A percentile compares a stretch with the other conserved stretches of the same genome.
These are phyloP conservation scores for Phasianus colchicus DNA, from an alignment of 2,113 vertebrate genomes.

Conservation along the genomic window DNA sequence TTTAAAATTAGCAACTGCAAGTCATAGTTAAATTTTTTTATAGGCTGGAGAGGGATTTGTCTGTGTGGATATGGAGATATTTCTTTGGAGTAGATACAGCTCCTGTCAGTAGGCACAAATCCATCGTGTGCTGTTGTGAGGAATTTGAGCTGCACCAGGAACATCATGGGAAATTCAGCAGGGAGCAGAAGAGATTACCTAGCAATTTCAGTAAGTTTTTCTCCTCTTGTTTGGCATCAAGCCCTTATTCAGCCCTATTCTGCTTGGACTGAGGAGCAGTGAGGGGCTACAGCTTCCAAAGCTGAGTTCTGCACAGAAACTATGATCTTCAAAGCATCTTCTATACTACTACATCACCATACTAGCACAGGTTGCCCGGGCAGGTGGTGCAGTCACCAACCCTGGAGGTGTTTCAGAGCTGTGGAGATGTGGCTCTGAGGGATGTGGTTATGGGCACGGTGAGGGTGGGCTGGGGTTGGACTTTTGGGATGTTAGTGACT, in stretches of 20 bases:
- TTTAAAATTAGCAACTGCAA: conserved; percentile 39
- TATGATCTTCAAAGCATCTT: not conserved
- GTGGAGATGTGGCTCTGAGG: too few species aligned
- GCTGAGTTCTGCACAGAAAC: not conserved
- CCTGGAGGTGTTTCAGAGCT: too few species aligned
- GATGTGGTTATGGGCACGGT: too few species aligned
- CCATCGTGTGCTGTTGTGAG: rapidly evolving
- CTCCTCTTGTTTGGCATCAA: not conserved
- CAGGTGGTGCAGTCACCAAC: too few species aligned
- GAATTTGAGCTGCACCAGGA: not conserved
- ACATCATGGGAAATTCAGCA: not conserved
- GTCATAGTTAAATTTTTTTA: not conserved
- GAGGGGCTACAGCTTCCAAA: not conserved
- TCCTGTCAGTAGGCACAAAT: not conserved
- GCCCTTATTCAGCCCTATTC: rapidly evolving
- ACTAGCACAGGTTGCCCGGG: too few species aligned
- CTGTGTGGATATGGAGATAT: not conserved
- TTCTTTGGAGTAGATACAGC: not conserved
- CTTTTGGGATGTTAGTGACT: too few species aligned
- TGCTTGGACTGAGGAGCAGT: not conserved
- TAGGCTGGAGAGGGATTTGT: not conserved
- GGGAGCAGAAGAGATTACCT: not conserved
- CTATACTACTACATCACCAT: not conserved
- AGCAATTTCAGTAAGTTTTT: not conserved
- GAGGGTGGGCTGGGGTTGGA: too few species aligned